phyloP scores from a whole-genome alignment of 2,113 vertebrate genomes.

The Myotis brandtii region DNA sequence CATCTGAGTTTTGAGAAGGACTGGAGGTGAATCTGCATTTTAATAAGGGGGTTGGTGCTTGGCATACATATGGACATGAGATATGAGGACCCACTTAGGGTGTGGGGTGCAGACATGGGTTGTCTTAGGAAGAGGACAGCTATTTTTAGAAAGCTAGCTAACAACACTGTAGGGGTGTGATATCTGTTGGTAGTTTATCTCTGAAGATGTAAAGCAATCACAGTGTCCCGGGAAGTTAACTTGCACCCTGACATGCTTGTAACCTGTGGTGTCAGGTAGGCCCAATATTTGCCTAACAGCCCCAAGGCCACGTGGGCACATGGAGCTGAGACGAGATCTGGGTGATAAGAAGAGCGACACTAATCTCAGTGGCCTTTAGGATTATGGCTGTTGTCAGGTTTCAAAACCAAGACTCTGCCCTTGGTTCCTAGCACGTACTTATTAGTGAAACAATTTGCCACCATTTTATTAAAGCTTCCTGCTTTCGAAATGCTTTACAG shows the following conservation, averaged over 20 bases:
- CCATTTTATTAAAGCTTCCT: conserved; percentile 46
- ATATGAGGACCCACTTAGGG: not conserved
- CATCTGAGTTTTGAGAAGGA: too few relatives aligned
- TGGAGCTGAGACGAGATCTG: conserved; percentile 2
- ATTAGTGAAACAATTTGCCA: conserved; percentile 38
- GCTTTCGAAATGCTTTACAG: conserved; percentile 35
- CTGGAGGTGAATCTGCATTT: not conserved
- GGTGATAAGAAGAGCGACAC: not conserved
- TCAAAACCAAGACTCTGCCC: conserved; percentile 48
- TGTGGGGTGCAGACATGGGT: not conserved
- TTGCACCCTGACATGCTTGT: conserved; percentile 29
- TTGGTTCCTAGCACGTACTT: not conserved
- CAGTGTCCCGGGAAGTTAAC: conserved; percentile 40
- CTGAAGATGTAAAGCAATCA: conserved; percentile 63
- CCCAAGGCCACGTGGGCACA: not conserved
- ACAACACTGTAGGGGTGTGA: not conserved
- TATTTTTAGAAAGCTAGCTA: not conserved
- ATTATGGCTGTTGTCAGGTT: conserved; percentile 62
- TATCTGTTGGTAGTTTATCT: not conserved
- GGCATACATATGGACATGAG: not conserved
- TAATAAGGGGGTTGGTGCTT: not conserved
- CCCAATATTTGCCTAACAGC: conserved; percentile 24
- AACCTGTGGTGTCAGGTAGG: conserved; percentile 28
- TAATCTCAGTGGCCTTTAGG: conserved; percentile 22
- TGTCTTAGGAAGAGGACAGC: conserved; percentile 4